Evolutionary conservation across 2,888 invertebrate species (phyloP).

Genomic region (Trichopria drosophilae): DNA sequence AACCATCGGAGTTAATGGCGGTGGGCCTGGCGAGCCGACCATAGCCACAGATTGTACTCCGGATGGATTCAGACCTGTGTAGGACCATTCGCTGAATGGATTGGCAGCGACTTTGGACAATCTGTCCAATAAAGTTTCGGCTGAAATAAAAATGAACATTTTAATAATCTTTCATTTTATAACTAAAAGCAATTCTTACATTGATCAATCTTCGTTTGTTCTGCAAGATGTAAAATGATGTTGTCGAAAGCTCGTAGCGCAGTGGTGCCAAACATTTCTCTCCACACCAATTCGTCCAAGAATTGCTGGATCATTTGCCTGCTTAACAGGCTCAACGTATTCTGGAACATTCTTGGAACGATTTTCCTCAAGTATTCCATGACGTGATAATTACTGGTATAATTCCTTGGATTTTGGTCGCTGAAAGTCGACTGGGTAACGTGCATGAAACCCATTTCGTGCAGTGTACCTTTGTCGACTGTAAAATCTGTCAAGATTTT

Average conservation of each 20-base stretch:
- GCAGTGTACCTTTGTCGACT: slow-evolving; percentile 78
- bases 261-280: slow-evolving; percentile 80
- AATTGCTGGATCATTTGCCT: slow-evolving; percentile 88
- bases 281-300: slow-evolving; percentile 86
- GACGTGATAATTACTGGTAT: slow-evolving; percentile 72
- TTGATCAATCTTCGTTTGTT: slow-evolving; percentile 73
- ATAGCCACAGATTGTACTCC: background rate
- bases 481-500: slow-evolving; percentile 80
- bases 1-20: slow-evolving; percentile 42
- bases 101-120: slow-evolving; percentile 62
- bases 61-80: slow-evolving; percentile 29
- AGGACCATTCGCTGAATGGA: slow-evolving; percentile 70
- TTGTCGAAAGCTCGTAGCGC: slow-evolving; percentile 80
- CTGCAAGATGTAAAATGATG: slow-evolving; percentile 76
- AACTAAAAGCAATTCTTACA: slow-evolving; percentile 63
- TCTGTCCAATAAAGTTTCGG: slow-evolving; percentile 57
- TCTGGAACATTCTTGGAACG: slow-evolving; percentile 89
- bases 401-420: slow-evolving; percentile 60
- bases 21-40: slow-evolving; percentile 26
- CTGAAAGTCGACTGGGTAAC: slow-evolving; percentile 67
- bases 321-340: slow-evolving; percentile 78
- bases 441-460: slow-evolving; percentile 77
- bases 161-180: slow-evolving; percentile 1
- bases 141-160: slow-evolving; percentile 36
- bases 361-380: slow-evolving; percentile 87